phyloP scores from a whole-genome alignment of 2,797 vertebrate species.

The Schizopygopsis pylzovi region DNA sequence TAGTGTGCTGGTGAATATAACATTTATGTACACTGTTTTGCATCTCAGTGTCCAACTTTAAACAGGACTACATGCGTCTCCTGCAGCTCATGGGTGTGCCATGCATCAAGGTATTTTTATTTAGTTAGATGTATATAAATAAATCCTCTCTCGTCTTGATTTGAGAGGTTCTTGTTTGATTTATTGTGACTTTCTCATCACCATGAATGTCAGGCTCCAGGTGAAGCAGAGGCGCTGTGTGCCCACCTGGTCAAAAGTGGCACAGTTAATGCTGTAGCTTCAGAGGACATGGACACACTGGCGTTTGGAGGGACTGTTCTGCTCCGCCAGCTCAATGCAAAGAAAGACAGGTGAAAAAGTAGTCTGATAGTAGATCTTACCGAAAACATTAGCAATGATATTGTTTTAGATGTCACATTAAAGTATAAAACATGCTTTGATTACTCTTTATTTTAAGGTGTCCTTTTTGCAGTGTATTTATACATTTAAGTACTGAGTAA shows the following conservation, averaged over 20 bases:
- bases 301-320: conserved; percentile 81
- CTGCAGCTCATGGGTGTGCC: conserved; percentile 81
- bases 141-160: neutral
- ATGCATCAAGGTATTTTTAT: conserved; percentile 72
- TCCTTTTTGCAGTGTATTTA: neutral
- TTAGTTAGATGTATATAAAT: neutral
- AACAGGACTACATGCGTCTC: conserved; percentile 73
- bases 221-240: conserved; percentile 84
- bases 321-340: conserved; percentile 80
- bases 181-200: neutral
- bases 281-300: conserved; percentile 87
- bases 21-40: neutral
- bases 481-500: neutral
- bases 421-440: neutral
- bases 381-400: neutral
- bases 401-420: neutral
- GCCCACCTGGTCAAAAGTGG: conserved; percentile 76
- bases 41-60: conserved; percentile 69
- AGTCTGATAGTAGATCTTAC: neutral
- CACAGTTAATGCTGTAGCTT: conserved; percentile 78
- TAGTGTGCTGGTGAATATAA: neutral
- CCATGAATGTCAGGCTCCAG: conserved; percentile 72
- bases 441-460: neutral
- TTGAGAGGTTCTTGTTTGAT: neutral
- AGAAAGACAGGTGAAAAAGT: conserved; percentile 71